Evolutionary conservation across 2,888 invertebrate genomes (phyloP).

Genomic region (Aelia acuminata): DNA sequence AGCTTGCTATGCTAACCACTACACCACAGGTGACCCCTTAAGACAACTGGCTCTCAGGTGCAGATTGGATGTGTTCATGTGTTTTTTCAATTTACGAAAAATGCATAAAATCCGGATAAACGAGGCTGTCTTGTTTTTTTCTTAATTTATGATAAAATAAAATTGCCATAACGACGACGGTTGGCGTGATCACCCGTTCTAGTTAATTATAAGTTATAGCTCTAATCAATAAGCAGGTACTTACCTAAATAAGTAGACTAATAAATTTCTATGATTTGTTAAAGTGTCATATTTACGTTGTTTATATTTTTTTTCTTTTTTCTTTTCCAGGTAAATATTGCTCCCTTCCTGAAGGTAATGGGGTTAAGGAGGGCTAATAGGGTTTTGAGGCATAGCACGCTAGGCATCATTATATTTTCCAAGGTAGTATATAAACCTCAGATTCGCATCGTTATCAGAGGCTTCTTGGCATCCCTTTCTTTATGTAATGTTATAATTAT

Average conservation of each 20-base stretch:
- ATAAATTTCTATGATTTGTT: not conserved
- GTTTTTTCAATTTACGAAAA: too few relatives aligned
- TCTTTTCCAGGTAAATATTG: not conserved
- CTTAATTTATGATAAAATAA: too few relatives aligned
- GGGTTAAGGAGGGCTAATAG: not conserved
- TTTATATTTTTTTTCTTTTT: not conserved
- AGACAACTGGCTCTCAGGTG: too few relatives aligned
- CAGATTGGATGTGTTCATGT: too few relatives aligned
- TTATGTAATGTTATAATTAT: not conserved
- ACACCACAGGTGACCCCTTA: too few relatives aligned
- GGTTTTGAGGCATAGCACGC: not conserved
- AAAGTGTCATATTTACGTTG: not conserved
- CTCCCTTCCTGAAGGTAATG: slow-evolving; percentile 6
- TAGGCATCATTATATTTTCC: not conserved
- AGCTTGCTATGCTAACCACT: too few relatives aligned
- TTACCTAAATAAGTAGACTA: not conserved
- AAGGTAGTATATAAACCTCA: not conserved
- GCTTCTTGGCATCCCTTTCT: not conserved
- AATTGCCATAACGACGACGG: too few relatives aligned
- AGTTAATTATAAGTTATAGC: not conserved
- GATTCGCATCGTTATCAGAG: not conserved
- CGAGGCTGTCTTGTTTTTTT: too few relatives aligned
- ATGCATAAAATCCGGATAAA: too few relatives aligned
- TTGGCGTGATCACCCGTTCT: not conserved
- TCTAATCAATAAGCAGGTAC: not conserved